Percentiles rank a stretch among this genome's conserved stretches.
phyloP scores from a whole-genome alignment of 2,888 invertebrate genomes.

The Monoplex corrugatus region DNA sequence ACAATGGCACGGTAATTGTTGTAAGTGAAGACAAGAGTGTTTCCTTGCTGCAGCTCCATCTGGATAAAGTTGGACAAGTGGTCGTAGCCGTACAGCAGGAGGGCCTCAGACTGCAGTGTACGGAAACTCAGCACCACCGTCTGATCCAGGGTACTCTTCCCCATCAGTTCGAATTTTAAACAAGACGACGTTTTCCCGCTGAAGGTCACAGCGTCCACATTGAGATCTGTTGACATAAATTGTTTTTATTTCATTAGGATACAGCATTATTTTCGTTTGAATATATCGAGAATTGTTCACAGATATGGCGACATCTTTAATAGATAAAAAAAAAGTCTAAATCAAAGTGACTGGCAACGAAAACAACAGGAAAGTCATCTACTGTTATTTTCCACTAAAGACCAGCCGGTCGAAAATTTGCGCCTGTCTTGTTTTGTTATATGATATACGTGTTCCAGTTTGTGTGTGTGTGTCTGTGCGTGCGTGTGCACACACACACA shows the following conservation, averaged over 20 bases:
- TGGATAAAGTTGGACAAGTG: conserved; percentile 96
- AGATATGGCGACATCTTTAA: too few species aligned
- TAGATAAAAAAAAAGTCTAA: too few species aligned
- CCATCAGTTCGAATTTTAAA: conserved; percentile 84
- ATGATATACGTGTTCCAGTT: too few species aligned
- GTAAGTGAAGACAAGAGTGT: conserved; percentile 63
- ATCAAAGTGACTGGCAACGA: too few species aligned
- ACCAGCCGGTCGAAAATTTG: too few species aligned
- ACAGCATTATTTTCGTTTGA: too few species aligned
- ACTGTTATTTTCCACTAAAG: too few species aligned
- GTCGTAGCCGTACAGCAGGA: conserved; percentile 93
- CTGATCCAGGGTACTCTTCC: conserved; percentile 89
- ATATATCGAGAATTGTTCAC: too few species aligned
- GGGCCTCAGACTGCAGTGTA: conserved; percentile 90
- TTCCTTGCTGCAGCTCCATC: conserved; percentile 69
- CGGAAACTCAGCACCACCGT: conserved; percentile 93
- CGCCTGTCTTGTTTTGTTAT: too few species aligned
- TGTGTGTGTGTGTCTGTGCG: too few species aligned
- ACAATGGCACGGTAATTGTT: conserved; percentile 62
- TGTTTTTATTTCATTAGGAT: too few species aligned
- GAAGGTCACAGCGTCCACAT: conserved; percentile 93
- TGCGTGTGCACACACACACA: not conserved
- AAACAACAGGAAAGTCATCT: too few species aligned
- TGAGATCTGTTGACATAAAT: conserved; percentile 88
- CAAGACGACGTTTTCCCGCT: conserved; percentile 89